Evolutionary conservation across 2,888 invertebrate genomes (phyloP).

Genomic region (Nemapogon koenigi): DNA sequence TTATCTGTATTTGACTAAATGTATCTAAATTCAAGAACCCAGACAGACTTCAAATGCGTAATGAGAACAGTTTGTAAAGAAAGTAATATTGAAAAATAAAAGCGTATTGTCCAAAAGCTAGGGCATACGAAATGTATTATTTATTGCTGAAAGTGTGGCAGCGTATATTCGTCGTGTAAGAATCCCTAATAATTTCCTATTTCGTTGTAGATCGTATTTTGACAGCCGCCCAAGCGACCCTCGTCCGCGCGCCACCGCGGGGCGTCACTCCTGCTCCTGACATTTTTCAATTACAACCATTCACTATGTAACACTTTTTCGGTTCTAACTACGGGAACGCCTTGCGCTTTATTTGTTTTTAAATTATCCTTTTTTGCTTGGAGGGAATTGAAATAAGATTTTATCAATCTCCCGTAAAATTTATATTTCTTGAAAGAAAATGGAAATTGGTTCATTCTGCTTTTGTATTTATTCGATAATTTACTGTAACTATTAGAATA

Average conservation of each 20-base stretch:
- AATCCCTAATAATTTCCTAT: constrained; percentile 46
- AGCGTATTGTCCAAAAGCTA: neutral
- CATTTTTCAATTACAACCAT: constrained; percentile 54
- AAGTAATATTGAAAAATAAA: neutral
- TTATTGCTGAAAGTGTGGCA: constrained; percentile 3
- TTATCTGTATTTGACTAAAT: too few species aligned
- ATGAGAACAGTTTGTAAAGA: too few species aligned
- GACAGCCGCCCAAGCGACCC: constrained; percentile 37
- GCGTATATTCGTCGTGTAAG: constrained; percentile 6
- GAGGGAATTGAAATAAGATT: too few species aligned
- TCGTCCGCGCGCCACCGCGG: constrained; percentile 46
- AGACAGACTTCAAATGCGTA: too few species aligned
- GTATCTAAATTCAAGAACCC: too few species aligned
- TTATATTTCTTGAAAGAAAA: too few species aligned
- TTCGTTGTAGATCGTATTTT: constrained; percentile 32
- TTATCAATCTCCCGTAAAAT: too few species aligned
- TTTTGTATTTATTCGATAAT: too few species aligned
- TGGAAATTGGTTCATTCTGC: too few species aligned
- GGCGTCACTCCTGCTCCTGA: constrained; percentile 45
- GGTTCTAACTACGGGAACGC: constrained; percentile 10
- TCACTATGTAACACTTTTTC: constrained; percentile 49
- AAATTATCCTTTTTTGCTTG: constrained; percentile 4
- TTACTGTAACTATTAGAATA: too few species aligned
- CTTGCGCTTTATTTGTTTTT: constrained; percentile 6
- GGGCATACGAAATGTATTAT: neutral